Evolutionary conservation across 2,888 invertebrate species (phyloP), one percentile per base, ranked within the genome.

Genomic region (Eristalis tenax): DNA sequence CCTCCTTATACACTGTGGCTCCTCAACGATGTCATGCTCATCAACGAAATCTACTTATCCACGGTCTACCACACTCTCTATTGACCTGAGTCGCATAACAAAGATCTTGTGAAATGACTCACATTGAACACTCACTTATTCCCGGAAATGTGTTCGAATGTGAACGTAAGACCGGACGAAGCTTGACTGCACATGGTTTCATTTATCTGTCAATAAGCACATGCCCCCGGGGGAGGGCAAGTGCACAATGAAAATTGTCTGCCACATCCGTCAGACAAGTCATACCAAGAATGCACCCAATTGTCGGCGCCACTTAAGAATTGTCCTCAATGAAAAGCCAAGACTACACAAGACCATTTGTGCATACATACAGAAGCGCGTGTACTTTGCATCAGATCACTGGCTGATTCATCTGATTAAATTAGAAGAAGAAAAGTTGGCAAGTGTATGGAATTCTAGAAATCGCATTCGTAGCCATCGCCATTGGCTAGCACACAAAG

Each of bases 401-500:
- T 65, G 26, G 64, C 74, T 86, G 86, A 86, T 77, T 83, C 86
- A 86, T 86, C 43, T 57, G 78, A 75, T 86, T 83, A 83, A 86
- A 71, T 83, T 86, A 83, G 83, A 86, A 80, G 65, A 77, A 69
- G n/a, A 32, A 68, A 38, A 79, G 66, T 87, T 83, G 87, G 79
- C 79, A 87, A 83, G 68, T 40, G 64, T 63, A 73, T 56, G 71
- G 76, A 79, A 87, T 80, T 87, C 56, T 87, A 83, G 71, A 71
- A 75, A 78, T 83, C 76, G 75, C 75, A 77, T 80, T 75, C 56
- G 68, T 57, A 81, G 66, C 64, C 81, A 74, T 13, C 59, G 74
- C 63, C 74, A 69, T 82, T 82, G 78, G 75, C 86, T 82, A 56
- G 66, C 86, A n/a, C 78, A 82, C 82, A 86, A 86, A 86, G 86